Evolutionary conservation across 1,140 invertebrate species (phyloP).

Genomic region (Mactra quadrangularis): DNA sequence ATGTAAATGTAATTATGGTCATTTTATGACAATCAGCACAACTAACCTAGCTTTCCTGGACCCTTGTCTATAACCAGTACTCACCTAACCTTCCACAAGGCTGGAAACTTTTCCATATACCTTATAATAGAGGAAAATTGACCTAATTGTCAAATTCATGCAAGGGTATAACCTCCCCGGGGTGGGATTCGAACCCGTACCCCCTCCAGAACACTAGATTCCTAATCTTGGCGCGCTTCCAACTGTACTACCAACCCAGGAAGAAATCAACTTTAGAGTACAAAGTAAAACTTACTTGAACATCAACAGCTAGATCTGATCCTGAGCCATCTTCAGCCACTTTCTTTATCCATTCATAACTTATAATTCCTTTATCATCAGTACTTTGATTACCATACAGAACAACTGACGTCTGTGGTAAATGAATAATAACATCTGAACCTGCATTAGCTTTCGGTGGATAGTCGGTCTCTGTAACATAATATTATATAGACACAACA

Average conservation of each 20-base stretch:
- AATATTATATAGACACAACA: not conserved
- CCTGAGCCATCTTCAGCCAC: slow-evolving; percentile 90
- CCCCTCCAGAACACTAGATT: too few relatives aligned
- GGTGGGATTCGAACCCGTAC: too few relatives aligned
- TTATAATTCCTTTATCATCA: slow-evolving; percentile 95
- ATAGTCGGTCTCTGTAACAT: slow-evolving; percentile 90
- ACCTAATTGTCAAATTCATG: not conserved
- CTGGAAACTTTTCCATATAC: too few relatives aligned
- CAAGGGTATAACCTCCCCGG: not conserved
- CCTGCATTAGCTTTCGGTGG: slow-evolving; percentile 97
- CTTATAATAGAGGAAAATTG: too few relatives aligned
- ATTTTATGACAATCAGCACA: too few relatives aligned
- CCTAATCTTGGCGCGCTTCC: too few relatives aligned
- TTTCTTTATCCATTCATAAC: slow-evolving; percentile 96
- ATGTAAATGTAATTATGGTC: not conserved
- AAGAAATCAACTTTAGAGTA: too few relatives aligned
- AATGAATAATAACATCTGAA: slow-evolving; percentile 93
- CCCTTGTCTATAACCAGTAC: too few relatives aligned
- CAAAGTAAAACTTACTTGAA: too few relatives aligned
- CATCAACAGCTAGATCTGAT: slow-evolving; percentile 92
- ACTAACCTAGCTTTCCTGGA: too few relatives aligned
- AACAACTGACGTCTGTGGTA: slow-evolving; percentile 92
- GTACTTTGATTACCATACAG: slow-evolving; percentile 94
- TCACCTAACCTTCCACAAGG: too few relatives aligned
- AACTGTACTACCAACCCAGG: not conserved